Evolutionary conservation across 2,888 invertebrate species (phyloP).

Genomic region (Latrodectus elegans): DNA sequence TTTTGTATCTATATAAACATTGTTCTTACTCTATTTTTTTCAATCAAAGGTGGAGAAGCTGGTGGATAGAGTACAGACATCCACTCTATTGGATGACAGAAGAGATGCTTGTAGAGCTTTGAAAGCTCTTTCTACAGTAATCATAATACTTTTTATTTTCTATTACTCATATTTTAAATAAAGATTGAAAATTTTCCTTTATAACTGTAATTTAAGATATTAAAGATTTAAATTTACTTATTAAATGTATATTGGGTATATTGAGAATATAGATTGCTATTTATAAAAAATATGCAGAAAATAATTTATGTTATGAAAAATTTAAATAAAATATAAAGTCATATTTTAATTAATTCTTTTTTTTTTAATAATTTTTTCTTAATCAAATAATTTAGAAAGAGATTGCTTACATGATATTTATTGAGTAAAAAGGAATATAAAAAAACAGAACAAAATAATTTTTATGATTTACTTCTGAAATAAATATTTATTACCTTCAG

Average conservation of each 20-base stretch:
- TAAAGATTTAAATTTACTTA: not conserved
- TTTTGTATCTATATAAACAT: no score
- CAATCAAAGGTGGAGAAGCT: constrained; percentile 87
- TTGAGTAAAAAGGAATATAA: not conserved
- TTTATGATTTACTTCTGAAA: no score
- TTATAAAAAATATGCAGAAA: no score
- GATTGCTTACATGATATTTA: not conserved
- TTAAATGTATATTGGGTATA: no score
- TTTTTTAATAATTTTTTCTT: no score
- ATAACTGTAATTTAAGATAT: constrained; percentile 80
- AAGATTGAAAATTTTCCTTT: not conserved
- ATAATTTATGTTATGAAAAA: not conserved
- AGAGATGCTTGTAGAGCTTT: constrained; percentile 97
- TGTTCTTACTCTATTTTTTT: no score
- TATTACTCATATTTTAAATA: not conserved
- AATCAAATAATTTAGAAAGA: no score
- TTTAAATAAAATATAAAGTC: not conserved
- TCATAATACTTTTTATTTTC: constrained; percentile 21
- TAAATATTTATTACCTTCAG: no score
- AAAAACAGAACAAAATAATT: not conserved
- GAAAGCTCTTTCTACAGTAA: constrained; percentile 81
- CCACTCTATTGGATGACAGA: constrained; percentile 94
- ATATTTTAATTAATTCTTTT: not conserved
- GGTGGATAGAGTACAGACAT: constrained; percentile 93
- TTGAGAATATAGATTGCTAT: not conserved